These are phyloP conservation scores for Poeciliopsis gracilis DNA, from an alignment of 2,797 vertebrate species.

Conservation along the genomic window DNA sequence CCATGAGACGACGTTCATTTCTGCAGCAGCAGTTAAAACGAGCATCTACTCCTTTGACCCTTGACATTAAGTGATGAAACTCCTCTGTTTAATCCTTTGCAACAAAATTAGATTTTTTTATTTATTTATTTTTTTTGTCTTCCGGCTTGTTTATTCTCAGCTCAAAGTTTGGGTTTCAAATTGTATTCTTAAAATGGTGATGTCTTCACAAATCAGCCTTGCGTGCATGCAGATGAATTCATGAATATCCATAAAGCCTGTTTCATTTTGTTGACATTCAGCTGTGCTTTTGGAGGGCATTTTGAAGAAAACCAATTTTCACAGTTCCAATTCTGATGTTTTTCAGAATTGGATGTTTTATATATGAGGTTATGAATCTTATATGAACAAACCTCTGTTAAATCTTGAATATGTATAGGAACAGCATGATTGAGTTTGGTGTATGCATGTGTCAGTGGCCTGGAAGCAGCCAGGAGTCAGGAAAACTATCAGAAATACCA, in stretches of 20 bases:
- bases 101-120: background rate
- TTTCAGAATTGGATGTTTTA: slow-evolving; percentile 5
- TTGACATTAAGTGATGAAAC: background rate
- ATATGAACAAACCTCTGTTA: background rate
- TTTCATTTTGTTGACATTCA: slow-evolving; percentile 7
- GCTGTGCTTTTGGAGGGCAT: background rate
- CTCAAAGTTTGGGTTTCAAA: background rate
- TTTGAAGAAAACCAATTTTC: background rate
- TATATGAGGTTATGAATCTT: slow-evolving; percentile 17
- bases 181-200: background rate
- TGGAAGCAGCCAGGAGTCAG: no score
- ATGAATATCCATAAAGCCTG: slow-evolving; percentile 1
- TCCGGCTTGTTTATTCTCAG: background rate
- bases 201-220: background rate
- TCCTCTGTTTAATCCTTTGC: background rate
- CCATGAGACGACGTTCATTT: background rate
- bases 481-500: background rate
- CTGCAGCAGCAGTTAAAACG: slow-evolving; percentile 4
- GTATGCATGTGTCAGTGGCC: background rate
- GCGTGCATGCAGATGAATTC: slow-evolving; percentile 7
- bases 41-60: slow-evolving; percentile 1
- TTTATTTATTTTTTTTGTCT: background rate
- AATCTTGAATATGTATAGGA: background rate
- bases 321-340: no score
- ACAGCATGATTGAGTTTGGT: background rate